Base-by-base conservation (phyloP, 1,140 invertebrate genomes). In the Papilio polytes region DNA sequence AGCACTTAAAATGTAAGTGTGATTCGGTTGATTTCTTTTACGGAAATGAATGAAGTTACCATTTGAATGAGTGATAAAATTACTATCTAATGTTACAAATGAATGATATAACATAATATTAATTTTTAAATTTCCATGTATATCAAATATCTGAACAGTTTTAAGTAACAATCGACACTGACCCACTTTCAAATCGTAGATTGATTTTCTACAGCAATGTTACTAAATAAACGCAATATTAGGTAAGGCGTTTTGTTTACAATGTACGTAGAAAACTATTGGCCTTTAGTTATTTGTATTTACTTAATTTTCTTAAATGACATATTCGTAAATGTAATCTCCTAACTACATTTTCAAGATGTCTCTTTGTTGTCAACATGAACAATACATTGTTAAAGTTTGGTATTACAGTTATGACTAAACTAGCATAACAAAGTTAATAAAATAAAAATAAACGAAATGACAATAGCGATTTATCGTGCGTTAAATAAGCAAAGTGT, bases 101-200 rank as follows among this genome's bases (percentile, higher is more conserved):
- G 13, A 15, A 70, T 70, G 3, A 31, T 31, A 41, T 41, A 41
- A 8, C 2, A 22, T 63, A 66, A 22, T 44, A 41, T 26, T 44
- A 41, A 41, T 81, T 1, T 59, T 74, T 26, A 70, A 63, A 74
- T 81, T 81, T 77, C 46, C 48, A 80, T 77, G 66, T 73, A 76
- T 80, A 74, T 76, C 70, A 82, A 48, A 78, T 80, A 41, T 77
- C 6, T 36, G 66, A 66, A 82, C 63, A 72, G 72, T 86, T 85
- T 81, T 83, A 74, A 82, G 66, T 70, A 74, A 78, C 59, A 78
- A 74, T 82, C 85, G 85, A 88, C 91, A 86, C 76, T 91, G 91
- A 90, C 90, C 90, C 59, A 84, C 90, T 92, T 92, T 92, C 87
- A 85, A 89, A 70, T 81, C 41, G 26, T 80, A 81, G 74, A 56